Conservation (phyloP, 1,140 invertebrate genomes). For the Trigoniulus corallinus region DNA sequence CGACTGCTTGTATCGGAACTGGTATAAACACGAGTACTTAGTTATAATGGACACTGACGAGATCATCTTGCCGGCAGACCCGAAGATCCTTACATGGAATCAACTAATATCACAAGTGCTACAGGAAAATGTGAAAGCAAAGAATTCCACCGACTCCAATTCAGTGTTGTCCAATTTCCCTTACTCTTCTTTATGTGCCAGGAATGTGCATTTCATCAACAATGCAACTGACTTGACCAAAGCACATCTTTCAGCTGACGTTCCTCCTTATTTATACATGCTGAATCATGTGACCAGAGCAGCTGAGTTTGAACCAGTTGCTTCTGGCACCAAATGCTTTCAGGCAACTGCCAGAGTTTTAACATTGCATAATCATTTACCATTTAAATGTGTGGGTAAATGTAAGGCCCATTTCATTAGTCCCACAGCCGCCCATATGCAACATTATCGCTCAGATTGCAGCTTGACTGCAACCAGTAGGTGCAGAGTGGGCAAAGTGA, state of each 20-base stretch:
- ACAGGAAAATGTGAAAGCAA: too few relatives aligned
- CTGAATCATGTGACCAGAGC: conserved; percentile 72
- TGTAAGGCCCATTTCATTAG: conserved; percentile 69
- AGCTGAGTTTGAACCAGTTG: conserved; percentile 80
- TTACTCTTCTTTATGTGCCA: conserved; percentile 35
- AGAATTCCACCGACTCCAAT: neutral
- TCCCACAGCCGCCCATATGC: conserved; percentile 65
- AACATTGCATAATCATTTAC: conserved; percentile 84
- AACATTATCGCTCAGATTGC: conserved; percentile 92
- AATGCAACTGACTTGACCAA: conserved; percentile 69
- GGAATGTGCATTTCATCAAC: conserved; percentile 89
- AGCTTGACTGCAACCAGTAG: too few relatives aligned
- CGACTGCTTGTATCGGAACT: conserved; percentile 85
- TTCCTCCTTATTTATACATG: conserved; percentile 21
- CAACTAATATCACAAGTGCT: conserved; percentile 45
- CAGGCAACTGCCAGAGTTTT: conserved; percentile 76
- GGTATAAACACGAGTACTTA: conserved; percentile 79
- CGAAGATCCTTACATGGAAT: conserved; percentile 61
- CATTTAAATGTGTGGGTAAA: conserved; percentile 65
- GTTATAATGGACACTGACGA: conserved; percentile 84
- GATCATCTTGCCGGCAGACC: conserved; percentile 74
- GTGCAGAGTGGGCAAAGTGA: too few relatives aligned
- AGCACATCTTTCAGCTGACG: conserved; percentile 27
- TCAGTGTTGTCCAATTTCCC: too few relatives aligned
- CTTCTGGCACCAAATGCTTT: conserved; percentile 86